Percentiles rank a stretch among this genome's conserved stretches.
Evolutionary conservation across 2,797 vertebrate genomes (phyloP).

Genomic region (Australoheros facetus): DNA sequence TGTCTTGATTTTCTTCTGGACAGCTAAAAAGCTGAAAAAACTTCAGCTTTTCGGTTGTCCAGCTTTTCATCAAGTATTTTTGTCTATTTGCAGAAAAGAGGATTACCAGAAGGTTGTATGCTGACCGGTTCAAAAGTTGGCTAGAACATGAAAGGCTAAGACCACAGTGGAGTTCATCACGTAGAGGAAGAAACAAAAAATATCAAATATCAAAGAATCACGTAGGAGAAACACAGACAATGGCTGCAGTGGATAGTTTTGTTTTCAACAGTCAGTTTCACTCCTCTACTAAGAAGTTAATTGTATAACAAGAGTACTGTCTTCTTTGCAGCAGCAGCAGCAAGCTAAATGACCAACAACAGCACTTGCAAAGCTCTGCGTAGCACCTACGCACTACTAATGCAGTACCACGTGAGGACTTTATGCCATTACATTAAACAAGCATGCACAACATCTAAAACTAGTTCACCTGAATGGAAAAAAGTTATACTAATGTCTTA

Average conservation of each 20-base stretch:
- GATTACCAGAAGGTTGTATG: neutral
- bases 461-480: neutral
- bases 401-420: neutral
- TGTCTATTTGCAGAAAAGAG: neutral
- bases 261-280: neutral
- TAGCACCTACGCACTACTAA: neutral
- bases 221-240: slow-evolving; percentile 1
- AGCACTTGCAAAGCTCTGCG: neutral
- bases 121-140: neutral
- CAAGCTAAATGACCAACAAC: neutral
- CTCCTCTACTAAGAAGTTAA: neutral
- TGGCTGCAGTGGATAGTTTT: slow-evolving; percentile 2
- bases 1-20: neutral
- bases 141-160: neutral
- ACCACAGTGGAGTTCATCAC: neutral
- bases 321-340: neutral
- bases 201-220: slow-evolving; percentile 9
- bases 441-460: neutral
- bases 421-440: neutral
- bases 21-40: neutral
- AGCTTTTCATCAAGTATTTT: neutral
- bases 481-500: neutral
- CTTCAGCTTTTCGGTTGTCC: neutral
- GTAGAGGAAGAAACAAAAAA: slow-evolving; percentile 8
- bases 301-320: neutral